Conservation (phyloP, 1,140 invertebrate species). For the Megalopta genalis region DNA sequence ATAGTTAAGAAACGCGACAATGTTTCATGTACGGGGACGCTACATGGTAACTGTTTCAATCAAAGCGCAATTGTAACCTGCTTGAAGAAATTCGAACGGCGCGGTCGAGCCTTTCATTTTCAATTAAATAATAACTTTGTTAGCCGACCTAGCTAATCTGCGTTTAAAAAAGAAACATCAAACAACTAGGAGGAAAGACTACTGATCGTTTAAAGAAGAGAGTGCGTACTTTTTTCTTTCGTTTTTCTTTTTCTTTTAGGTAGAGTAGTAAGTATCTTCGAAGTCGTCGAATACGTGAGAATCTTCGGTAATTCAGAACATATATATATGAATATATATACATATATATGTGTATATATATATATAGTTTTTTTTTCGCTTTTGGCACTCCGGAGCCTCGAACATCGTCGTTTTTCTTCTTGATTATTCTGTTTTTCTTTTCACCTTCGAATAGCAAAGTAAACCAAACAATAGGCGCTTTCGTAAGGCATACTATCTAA, state of each 20-base stretch:
- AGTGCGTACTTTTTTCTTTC: slow-evolving; percentile 35
- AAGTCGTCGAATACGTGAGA: slow-evolving; percentile 52
- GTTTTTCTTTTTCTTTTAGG: slow-evolving; percentile 19
- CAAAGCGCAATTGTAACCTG: slow-evolving; percentile 41
- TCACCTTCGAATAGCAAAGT: neutral
- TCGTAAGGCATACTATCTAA: neutral
- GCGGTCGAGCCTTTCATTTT: slow-evolving; percentile 45
- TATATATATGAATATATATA: too few relatives aligned
- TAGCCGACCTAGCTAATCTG: slow-evolving; percentile 56
- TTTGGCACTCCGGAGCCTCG: slow-evolving; percentile 43
- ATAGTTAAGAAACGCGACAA: neutral
- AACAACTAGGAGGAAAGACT: slow-evolving; percentile 47
- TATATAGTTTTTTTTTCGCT: neutral
- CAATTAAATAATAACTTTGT: slow-evolving; percentile 65
- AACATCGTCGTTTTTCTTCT: slow-evolving; percentile 1
- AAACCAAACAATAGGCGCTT: neutral
- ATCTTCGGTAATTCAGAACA: slow-evolving; percentile 27
- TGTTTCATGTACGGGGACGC: neutral
- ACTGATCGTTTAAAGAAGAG: slow-evolving; percentile 43
- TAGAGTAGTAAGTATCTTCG: slow-evolving; percentile 49
- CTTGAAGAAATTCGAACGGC: slow-evolving; percentile 34
- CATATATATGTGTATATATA: too few relatives aligned
- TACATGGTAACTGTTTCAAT: slow-evolving; percentile 37
- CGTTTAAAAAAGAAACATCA: slow-evolving; percentile 43
- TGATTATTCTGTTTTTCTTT: neutral